Conservation (phyloP, 1,140 invertebrate genomes). For the Coptotermes formosanus region DNA sequence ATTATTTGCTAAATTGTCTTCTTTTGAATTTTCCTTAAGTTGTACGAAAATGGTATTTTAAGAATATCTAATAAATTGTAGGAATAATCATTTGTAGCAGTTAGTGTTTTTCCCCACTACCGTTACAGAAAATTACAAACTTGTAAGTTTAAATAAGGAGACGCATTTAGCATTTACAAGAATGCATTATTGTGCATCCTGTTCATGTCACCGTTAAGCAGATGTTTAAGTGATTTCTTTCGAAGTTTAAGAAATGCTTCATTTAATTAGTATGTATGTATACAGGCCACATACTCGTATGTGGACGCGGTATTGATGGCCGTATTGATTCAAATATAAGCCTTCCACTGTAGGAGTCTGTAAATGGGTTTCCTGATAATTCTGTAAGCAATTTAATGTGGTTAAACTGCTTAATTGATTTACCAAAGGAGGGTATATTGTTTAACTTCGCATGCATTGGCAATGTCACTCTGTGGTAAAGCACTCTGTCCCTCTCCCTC, state of each 20-base stretch:
- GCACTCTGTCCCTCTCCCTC: neutral
- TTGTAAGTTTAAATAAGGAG: too few relatives aligned
- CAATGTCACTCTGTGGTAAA: neutral
- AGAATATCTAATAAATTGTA: too few relatives aligned
- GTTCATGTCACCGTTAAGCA: too few relatives aligned
- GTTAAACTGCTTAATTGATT: neutral
- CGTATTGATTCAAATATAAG: neutral
- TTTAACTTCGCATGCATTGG: neutral
- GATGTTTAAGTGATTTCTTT: neutral
- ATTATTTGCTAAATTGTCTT: too few relatives aligned
- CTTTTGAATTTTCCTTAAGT: too few relatives aligned
- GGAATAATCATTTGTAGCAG: too few relatives aligned
- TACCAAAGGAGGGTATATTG: neutral
- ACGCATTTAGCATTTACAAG: too few relatives aligned
- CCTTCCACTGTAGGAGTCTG: neutral
- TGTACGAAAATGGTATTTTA: too few relatives aligned
- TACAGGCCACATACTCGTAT: neutral
- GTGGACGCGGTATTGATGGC: neutral
- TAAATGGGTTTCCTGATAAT: slow-evolving; percentile 5
- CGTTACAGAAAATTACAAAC: too few relatives aligned
- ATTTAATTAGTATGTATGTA: neutral
- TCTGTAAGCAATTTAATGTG: neutral
- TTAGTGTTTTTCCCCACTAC: too few relatives aligned
- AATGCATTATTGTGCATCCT: too few relatives aligned
- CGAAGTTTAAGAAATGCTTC: neutral